Base-by-base conservation (phyloP, 1,140 invertebrate genomes). In the Leptopilina boulardi region DNA sequence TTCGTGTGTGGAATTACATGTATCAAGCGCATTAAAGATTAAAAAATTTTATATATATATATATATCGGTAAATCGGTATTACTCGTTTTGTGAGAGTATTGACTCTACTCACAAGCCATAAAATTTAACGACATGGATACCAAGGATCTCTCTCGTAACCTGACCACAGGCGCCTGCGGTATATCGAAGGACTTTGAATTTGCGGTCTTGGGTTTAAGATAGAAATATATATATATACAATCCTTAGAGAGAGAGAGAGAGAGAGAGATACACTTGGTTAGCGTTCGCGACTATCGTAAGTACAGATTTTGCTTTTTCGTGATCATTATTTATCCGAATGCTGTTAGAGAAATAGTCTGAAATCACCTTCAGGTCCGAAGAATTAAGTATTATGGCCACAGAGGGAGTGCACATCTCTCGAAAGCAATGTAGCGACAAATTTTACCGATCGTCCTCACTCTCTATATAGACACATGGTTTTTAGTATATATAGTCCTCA, bases 141-240 rank as follows among this genome's bases (percentile, higher is more conserved):
- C 47, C 47, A 51, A n/a, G 47, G 47, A 51, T 51, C 47, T 51
- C 34, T 38, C 47, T 51, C 47, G 47, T 51, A 51, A 51, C 47
- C 47, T 51, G 47, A 75, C 80, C 71, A 73, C 76, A 77, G 77
- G 76, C 79, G 81, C 66, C 80, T 83, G 80, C 74, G 80, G 74
- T 80, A 38, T 51, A 51, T 51, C 47, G 47, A 15, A 51, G 47
- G 47, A 51, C 47, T 51, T 51, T 51, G 47, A 51, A 51, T 51
- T 51, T 51, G 47, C 47, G 47, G 47, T 51, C 47, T 51, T 51
- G 47, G 47, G n/a, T 51, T 38, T 38, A 44, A 44, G 78, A 47
- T 79, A 79, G 75, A 73, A 76, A 41, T 42, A 81, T 74, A 41
- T 15, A 13, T 56, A 11, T 38, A 38, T 38, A 38, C 70, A 38